Base-by-base conservation (phyloP, 53 echinoderm and acorn worm species). In the Henricia sp. region DNA sequence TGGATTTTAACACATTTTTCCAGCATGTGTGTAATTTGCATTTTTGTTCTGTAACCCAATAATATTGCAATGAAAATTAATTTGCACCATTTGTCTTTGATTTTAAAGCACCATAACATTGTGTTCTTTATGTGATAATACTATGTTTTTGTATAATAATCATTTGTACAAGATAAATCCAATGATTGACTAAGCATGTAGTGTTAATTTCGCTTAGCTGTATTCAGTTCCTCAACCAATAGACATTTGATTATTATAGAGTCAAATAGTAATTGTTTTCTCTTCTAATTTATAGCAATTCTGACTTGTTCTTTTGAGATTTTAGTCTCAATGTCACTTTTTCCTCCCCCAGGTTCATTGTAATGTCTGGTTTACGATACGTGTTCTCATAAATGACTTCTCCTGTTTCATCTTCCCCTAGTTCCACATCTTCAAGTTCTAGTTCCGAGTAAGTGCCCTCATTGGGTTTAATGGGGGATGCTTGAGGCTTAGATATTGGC, bases 321-420 rank as follows among this genome's bases (percentile, higher is more conserved):
- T 24, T 0, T 34, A 36, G 14, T 64, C 21, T 46, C 9, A 40
- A 23, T 3, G 77, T 23, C n/a, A 40, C 59, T 21, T 5, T 60
- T 27, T 77, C 60, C 28, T 77, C 77, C 21, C 77, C 77, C 16
- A 77, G 59, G 60, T 77, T 33, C 59, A 77, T 58, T 41, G 77
- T 77, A 28, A 77, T 77, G 59, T 77, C 77, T 20, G 77, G 77
- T 77, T 60, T 24, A 42, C 59, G 77, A 28, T 42, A n/a, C 16
- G 59, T 77, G 60, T 77, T 77, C 58, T 77, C 77, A 60, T 77
- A 77, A 59, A 77, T 77, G 37, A 10, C 28, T 29, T 77, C 77
- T 14, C 20, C 59, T 4, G 58, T 33, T 6, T 44, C 60, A 10
- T 74, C 75, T 14, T 73, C 54, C 3, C 13, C 20, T 16, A 24